Base-by-base conservation (phyloP, 2,888 invertebrate genomes). In the Sinhomidia bicolor region DNA sequence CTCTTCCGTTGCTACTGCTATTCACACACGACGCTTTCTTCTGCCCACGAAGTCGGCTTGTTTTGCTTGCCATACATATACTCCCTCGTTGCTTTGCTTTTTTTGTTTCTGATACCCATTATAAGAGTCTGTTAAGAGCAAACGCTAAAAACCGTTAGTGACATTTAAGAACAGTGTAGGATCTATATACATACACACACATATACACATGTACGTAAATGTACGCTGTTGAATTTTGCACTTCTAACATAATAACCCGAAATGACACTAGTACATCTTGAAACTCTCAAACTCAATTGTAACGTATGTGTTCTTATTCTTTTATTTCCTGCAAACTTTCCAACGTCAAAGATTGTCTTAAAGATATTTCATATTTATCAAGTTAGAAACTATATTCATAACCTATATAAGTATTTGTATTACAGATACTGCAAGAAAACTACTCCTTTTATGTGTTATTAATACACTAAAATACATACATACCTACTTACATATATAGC, bases 81-180 rank as follows among this genome's bases (percentile, higher is more conserved):
- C n/a, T 47, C n/a, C 47, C 12, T 65, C 20, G 32, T 1, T 65
- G 5, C 32, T 60, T 12, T 26, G 26, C n/a, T n/a, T 65, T 36
- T 17, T 17, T 7, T 65, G 7, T 65, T 36, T 65, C 23, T 26
- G 9, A 14, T 26, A 36, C 65, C 32, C n/a, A 1, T 6, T 65
- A 36, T 32, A 36, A 57, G 4, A 47, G 2, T 14, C 4, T 57
- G 3, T 17, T 17, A 57, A 36, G 5, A 65, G 32, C 6, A 65
- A 65, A 65, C 32, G 36, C 36, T 65, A n/a, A n/a, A n/a, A n/a
- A n/a, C n/a, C n/a, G n/a, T 65, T 32, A 32, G 32, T 65, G 65
- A 32, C 65, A 65, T 65, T 65, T 36, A 12, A n/a, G 10, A 47
- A 14, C 47, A 47, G 47, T 47, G n/a, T 47, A 12, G n/a, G 2